Conservation (phyloP, 2,888 invertebrate species). For the Drosophila nr. fundita region DNA sequence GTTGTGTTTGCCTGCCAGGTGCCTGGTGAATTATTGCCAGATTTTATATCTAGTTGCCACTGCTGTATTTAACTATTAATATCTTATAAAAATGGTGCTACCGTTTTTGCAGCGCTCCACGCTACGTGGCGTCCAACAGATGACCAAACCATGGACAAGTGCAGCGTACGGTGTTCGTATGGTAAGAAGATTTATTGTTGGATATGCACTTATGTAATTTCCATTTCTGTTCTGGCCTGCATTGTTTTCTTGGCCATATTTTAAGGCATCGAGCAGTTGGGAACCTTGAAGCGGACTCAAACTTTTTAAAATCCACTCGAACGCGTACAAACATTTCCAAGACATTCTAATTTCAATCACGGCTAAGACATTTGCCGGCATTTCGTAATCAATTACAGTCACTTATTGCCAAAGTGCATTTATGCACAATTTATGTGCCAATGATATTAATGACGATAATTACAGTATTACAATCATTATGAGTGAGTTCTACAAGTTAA, state of each 20-base stretch:
- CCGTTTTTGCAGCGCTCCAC: conserved; percentile 76
- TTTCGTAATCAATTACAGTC: conserved; percentile 27
- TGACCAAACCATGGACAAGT: conserved; percentile 69
- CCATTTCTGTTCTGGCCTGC: conserved; percentile 43
- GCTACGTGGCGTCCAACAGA: conserved; percentile 76
- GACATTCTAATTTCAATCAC: conserved; percentile 13
- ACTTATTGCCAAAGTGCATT: background rate
- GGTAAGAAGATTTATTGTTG: conserved; percentile 72
- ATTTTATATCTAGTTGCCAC: conserved; percentile 36
- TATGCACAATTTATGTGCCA: background rate
- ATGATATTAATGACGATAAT: background rate
- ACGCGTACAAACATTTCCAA: background rate
- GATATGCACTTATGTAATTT: conserved; percentile 68
- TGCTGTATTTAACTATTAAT: conserved; percentile 32
- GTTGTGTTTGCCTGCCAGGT: conserved; percentile 48
- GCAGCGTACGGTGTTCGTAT: conserved; percentile 58
- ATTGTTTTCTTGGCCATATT: conserved; percentile 18
- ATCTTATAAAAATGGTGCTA: conserved; percentile 73
- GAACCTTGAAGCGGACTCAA: background rate
- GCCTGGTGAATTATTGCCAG: conserved; percentile 50
- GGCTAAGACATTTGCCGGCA: conserved; percentile 36
- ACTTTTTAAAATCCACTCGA: background rate
- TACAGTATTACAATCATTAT: background rate
- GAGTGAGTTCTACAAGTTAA: conserved; percentile 5
- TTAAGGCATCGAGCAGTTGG: background rate